phyloP scores from a whole-genome alignment of 2,113 vertebrate genomes.

The Cynocephalus volans region DNA sequence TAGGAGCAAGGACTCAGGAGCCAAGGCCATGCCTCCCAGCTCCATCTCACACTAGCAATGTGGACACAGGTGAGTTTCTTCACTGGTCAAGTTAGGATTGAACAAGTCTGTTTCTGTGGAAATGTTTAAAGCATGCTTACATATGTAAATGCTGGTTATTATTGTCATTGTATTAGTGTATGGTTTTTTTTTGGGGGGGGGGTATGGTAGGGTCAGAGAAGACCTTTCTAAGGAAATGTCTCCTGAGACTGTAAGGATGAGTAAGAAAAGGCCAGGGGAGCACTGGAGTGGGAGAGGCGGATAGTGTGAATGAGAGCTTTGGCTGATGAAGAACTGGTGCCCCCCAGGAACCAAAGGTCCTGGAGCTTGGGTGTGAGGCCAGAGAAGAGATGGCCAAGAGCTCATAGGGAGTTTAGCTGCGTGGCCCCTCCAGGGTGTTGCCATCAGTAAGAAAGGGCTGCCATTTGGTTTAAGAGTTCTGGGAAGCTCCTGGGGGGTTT shows the following conservation, averaged over 20 bases:
- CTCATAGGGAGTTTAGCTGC: rapidly evolving
- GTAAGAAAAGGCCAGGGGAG: background rate
- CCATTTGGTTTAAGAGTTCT: rapidly evolving
- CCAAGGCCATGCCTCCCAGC: rapidly evolving
- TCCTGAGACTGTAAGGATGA: background rate
- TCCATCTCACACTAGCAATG: background rate
- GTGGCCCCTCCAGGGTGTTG: background rate
- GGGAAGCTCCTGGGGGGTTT: background rate
- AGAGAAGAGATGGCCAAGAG: background rate
- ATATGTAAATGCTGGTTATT: background rate
- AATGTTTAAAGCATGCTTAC: background rate
- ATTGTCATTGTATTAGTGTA: too few relatives aligned
- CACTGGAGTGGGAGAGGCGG: rapidly evolving
- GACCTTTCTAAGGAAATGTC: background rate
- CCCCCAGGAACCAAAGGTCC: background rate
- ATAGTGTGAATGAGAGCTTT: rapidly evolving
- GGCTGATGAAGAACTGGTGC: background rate
- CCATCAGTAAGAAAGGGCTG: background rate
- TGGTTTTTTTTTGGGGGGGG: too few relatives aligned
- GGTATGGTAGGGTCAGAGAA: background rate
- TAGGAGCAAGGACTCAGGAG: background rate
- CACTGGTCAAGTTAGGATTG: too few relatives aligned
- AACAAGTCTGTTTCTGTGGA: background rate
- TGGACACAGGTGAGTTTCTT: background rate
- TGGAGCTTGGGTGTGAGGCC: rapidly evolving